Conservation (phyloP, 2,113 vertebrate genomes). For the Girardinichthys multiradiatus region DNA sequence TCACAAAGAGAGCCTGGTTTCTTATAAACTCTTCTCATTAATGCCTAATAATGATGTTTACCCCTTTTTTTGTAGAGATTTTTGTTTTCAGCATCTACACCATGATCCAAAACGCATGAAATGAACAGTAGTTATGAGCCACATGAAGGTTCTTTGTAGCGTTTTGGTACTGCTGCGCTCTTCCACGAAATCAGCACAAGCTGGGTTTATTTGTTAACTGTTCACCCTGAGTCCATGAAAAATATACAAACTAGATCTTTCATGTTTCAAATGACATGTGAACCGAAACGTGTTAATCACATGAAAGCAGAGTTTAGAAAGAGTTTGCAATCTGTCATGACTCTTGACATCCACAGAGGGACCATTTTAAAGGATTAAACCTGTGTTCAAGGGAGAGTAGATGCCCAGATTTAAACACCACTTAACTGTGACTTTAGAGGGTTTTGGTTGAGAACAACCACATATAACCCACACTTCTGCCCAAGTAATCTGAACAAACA, state of each 20-base stretch:
- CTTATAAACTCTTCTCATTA: too few species aligned
- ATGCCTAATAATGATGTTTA: too few species aligned
- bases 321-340: constrained; percentile 82
- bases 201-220: background rate
- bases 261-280: constrained; percentile 54
- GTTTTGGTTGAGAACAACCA: constrained; percentile 16
- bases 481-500: background rate
- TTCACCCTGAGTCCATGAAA: background rate
- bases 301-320: constrained; percentile 84
- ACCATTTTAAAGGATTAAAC: constrained; percentile 87
- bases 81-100: background rate
- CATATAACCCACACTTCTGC: background rate
- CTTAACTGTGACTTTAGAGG: constrained; percentile 40
- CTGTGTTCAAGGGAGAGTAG: constrained; percentile 21
- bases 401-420: constrained; percentile 48
- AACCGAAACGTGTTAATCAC: constrained; percentile 82
- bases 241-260: background rate
- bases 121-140: background rate
- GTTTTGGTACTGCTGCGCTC: background rate
- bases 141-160: background rate
- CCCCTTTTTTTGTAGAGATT: too few species aligned
- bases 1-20: background rate
- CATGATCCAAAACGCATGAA: background rate
- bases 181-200: background rate
- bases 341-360: constrained; percentile 69